These are phyloP conservation scores for Euglossa dilemma DNA, from an alignment of 1,140 invertebrate species.

Conservation along the genomic window DNA sequence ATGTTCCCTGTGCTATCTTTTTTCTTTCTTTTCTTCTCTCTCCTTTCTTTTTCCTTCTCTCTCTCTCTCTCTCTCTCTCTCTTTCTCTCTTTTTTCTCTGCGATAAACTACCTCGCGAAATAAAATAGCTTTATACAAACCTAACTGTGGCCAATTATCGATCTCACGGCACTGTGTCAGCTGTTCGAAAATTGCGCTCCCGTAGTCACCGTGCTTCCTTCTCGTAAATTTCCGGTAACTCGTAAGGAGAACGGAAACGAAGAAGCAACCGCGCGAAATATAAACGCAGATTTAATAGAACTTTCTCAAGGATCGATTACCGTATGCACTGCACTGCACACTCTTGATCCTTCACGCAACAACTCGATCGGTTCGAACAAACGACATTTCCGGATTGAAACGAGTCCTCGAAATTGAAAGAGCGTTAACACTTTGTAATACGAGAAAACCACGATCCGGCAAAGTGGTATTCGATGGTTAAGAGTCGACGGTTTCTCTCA, in stretches of 20 bases:
- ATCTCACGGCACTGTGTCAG: conserved; percentile 20
- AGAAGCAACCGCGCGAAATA: background rate
- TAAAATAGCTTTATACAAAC: conserved; percentile 25
- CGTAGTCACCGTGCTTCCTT: background rate
- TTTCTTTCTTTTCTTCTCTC: background rate
- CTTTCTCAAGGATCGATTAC: background rate
- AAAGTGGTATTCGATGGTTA: background rate
- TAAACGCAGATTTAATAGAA: background rate
- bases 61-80: too few relatives aligned
- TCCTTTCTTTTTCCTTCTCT: background rate
- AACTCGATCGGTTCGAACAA: background rate
- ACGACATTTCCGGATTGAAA: background rate
- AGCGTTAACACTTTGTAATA: background rate
- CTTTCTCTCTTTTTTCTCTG: background rate
- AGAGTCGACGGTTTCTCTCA: background rate
- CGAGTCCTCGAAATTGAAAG: background rate
- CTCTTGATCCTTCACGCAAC: conserved; percentile 40
- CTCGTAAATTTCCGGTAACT: background rate
- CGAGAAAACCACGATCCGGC: background rate
- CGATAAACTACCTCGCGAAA: background rate
- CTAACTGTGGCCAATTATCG: conserved; percentile 10
- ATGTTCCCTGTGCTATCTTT: too few relatives aligned
- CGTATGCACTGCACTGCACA: conserved; percentile 39
- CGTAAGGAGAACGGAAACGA: background rate
- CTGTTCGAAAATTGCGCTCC: background rate